Conservation (phyloP, 2,888 invertebrate genomes). For the Sepioteuthis lessoniana region DNA sequence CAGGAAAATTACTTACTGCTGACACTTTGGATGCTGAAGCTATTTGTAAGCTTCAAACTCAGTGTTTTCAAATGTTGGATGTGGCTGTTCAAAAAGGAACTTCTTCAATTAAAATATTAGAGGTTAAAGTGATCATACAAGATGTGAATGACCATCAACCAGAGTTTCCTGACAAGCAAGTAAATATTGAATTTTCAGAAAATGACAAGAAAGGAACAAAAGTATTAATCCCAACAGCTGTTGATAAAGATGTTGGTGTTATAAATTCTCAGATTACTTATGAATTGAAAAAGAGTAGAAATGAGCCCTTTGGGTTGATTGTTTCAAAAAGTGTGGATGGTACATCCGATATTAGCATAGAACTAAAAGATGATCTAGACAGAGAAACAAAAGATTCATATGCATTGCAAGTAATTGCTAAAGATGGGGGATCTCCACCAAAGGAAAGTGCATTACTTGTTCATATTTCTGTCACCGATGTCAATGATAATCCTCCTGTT, state of each 20-base stretch:
- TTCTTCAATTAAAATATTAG: constrained; percentile 55
- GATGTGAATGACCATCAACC: constrained; percentile 68
- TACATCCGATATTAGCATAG: not conserved
- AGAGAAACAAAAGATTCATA: constrained; percentile 35
- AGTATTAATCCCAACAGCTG: constrained; percentile 54
- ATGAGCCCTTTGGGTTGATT: not conserved
- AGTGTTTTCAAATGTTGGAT: constrained; percentile 6
- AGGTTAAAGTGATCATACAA: constrained; percentile 58
- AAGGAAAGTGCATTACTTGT: not conserved
- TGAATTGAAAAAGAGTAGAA: not conserved
- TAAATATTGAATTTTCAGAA: constrained; percentile 59
- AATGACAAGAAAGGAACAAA: constrained; percentile 55
- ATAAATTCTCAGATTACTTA: not conserved
- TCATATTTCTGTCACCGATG: not conserved
- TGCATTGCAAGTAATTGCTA: not conserved
- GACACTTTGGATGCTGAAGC: not conserved
- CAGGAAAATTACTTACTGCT: no score
- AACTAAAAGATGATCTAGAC: not conserved
- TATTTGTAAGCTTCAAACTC: not conserved
- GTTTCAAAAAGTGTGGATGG: not conserved
- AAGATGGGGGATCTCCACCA: not conserved
- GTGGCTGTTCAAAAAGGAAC: constrained; percentile 51
- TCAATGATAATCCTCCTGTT: not conserved
- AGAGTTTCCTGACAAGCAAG: constrained; percentile 55
- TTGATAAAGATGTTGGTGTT: constrained; percentile 24